phyloP scores from a whole-genome alignment of 1,140 invertebrate genomes.

The Cydia amplana region DNA sequence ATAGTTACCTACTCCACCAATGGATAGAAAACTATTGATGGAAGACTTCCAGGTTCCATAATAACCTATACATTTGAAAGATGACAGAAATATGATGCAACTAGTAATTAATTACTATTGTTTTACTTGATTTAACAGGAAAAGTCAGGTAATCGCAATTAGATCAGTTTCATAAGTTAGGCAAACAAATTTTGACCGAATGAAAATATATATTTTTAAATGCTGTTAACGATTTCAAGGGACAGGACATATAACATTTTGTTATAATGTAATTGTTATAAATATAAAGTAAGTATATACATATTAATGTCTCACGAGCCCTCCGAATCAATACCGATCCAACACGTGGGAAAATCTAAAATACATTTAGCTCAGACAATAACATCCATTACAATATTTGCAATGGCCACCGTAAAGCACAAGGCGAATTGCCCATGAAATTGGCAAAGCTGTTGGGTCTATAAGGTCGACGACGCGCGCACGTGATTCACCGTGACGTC shows the following conservation, averaged over 20 bases:
- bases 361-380: background rate
- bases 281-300: background rate
- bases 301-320: background rate
- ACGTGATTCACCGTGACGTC: conserved; percentile 31
- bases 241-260: background rate
- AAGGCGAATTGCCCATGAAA: conserved; percentile 28
- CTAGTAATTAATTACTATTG: background rate
- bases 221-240: too few relatives aligned
- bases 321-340: background rate
- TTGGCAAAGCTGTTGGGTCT: conserved; percentile 23
- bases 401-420: conserved; percentile 12
- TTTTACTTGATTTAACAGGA: background rate
- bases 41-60: background rate
- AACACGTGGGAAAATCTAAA: background rate
- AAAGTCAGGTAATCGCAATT: background rate
- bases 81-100: background rate
- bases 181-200: too few relatives aligned
- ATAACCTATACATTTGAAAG: background rate
- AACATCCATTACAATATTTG: background rate
- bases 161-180: background rate
- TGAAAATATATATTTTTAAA: too few relatives aligned
- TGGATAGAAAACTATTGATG: background rate
- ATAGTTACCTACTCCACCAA: background rate
- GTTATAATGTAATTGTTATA: too few relatives aligned
- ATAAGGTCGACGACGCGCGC: conserved; percentile 28